Evolutionary conservation across 2,113 vertebrate genomes (phyloP).

Genomic region (Engystomops pustulosus): DNA sequence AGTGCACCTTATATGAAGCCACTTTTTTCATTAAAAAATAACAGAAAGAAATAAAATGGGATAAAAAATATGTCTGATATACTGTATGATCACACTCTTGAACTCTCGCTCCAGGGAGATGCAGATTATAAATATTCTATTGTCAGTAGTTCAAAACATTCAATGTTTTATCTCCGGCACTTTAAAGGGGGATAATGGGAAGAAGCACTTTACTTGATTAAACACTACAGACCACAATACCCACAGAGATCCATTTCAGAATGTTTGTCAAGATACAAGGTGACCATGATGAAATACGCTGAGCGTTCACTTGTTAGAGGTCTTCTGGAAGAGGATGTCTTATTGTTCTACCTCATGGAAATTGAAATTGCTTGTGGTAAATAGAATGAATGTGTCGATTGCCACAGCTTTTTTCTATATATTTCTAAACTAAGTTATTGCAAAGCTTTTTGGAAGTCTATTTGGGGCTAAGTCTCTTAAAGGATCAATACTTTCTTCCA

Average conservation of each 20-base stretch:
- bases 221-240: background rate
- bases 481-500: background rate
- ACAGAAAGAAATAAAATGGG: background rate
- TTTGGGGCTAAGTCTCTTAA: no score
- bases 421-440: background rate
- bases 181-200: background rate
- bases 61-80: background rate
- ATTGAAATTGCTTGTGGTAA: background rate
- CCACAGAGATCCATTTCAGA: slow-evolving; percentile 4
- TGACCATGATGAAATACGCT: slow-evolving; percentile 12
- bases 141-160: slow-evolving; percentile 10
- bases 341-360: background rate
- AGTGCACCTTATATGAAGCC: background rate
- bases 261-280: slow-evolving; percentile 6
- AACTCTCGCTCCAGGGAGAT: background rate
- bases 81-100: background rate
- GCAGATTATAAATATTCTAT: slow-evolving; percentile 1
- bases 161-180: background rate
- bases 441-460: no score
- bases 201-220: slow-evolving; percentile 15
- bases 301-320: background rate
- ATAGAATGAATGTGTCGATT: background rate
- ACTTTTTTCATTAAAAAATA: background rate
- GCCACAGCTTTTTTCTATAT: background rate
- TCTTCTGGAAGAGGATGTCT: background rate